Conservation (phyloP, 2,888 invertebrate genomes). For the Lasioglossum marginatum region DNA sequence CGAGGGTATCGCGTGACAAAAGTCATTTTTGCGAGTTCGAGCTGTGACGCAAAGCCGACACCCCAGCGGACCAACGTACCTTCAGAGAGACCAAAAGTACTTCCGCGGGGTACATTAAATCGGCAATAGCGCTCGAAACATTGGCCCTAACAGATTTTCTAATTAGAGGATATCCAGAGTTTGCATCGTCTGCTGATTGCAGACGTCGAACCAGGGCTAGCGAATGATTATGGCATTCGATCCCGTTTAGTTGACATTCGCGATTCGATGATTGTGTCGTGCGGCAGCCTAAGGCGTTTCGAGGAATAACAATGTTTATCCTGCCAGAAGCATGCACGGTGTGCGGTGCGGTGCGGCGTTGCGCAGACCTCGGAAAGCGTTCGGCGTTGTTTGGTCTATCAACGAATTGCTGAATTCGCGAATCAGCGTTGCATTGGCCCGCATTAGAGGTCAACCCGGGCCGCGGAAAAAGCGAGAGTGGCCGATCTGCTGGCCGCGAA, state of each 20-base stretch:
- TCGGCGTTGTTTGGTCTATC: background rate
- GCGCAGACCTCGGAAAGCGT: background rate
- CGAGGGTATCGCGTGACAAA: background rate
- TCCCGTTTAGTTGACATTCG: too few relatives aligned
- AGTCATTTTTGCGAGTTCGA: background rate
- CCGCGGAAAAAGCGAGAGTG: constrained; percentile 33
- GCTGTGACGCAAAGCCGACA: background rate
- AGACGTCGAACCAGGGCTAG: background rate
- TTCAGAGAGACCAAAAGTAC: background rate
- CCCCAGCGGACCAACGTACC: background rate
- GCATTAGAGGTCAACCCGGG: background rate
- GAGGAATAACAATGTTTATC: background rate
- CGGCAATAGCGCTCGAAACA: background rate
- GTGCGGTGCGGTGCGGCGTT: background rate
- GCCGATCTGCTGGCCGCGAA: constrained; percentile 12
- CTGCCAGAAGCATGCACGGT: background rate
- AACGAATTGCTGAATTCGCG: background rate
- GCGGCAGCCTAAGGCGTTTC: background rate
- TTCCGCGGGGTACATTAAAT: background rate
- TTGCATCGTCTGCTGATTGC: background rate
- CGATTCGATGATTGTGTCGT: background rate
- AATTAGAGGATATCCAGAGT: background rate
- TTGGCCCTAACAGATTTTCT: background rate
- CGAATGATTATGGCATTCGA: background rate
- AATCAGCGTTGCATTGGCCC: background rate